A percentile compares a stretch with the other conserved stretches of the same genome.
Conservation (phyloP, 2,113 vertebrate species). For the Boulengeromyrus knoepffleri region DNA sequence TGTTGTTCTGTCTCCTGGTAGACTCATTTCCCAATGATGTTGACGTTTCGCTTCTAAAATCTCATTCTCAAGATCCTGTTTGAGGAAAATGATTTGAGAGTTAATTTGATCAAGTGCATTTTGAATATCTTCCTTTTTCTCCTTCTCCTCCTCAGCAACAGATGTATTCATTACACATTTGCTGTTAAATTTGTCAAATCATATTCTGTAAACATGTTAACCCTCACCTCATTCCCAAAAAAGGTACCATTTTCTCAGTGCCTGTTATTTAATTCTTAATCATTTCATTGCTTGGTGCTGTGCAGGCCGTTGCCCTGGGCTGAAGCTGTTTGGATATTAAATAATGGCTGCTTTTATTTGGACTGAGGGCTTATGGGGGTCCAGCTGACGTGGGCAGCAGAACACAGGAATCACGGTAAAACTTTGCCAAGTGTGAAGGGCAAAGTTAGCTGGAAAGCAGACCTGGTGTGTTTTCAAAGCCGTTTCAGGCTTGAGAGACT, state of each 20-base stretch:
- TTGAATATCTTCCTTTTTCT: background rate
- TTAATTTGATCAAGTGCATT: background rate
- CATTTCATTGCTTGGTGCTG: background rate
- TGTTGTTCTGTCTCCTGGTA: background rate
- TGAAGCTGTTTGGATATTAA: background rate
- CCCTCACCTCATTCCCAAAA: background rate
- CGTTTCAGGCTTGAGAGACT: background rate
- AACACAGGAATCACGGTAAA: background rate
- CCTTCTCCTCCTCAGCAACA: background rate
- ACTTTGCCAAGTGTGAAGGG: background rate
- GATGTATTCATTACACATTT: background rate
- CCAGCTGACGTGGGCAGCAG: background rate
- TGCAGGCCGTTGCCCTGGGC: background rate
- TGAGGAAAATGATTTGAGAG: background rate
- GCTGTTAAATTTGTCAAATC: background rate
- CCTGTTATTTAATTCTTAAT: background rate
- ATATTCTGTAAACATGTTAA: background rate
- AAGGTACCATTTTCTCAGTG: background rate
- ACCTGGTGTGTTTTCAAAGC: background rate
- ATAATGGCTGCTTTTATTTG: background rate
- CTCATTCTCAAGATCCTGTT: background rate
- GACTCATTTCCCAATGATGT: background rate
- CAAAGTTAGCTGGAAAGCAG: background rate
- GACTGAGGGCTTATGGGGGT: background rate
- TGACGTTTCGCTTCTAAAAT: background rate